Evolutionary conservation across 2,797 vertebrate genomes (phyloP), one percentile per base, ranked within the genome.

Genomic region (Poeciliopsis paucimaculata): DNA sequence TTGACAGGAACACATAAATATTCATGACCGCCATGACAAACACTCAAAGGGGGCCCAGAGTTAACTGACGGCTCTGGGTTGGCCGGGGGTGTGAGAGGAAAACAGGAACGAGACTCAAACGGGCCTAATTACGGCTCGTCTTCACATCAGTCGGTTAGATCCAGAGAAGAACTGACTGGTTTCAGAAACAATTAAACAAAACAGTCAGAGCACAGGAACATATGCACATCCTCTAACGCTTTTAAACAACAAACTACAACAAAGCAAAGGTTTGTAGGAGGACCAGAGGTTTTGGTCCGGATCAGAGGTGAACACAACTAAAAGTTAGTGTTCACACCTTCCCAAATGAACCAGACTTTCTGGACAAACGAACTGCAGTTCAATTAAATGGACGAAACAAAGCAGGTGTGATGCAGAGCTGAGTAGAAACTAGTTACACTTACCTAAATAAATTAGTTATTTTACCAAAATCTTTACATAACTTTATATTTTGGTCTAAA

Each of bases 1-100:
- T 86, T 87, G 87, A 93, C 88, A 84, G 88, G 85, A 90, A 89
- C 79, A 82, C 83, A 86, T 93, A 87, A 85, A 93, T 93, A 93
- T 92, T 89, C 80, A 94, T 91, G 86, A 88, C 68, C 62, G 77
- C 74, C 84, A 86, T 90, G 90, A 91, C 81, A 89, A 93, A 87
- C 47, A 73, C 75, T 87, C 81, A 79, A 72, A 83, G 83, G 86
- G 84, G 91, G 82, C 83, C 36, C 47, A 79, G 82, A 64, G 23
- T 76, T 73, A 81, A 62, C 43, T 76, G 84, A 86, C 68, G 88
- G 84, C 71, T 77, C 36, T n/a, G 60, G 49, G 41, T 79, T 77
- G 68, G 73, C 80, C 81, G 39, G 39, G 47, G 55, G 72, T 28
- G 71, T 51, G 83, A 84, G 55, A 46, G 62, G 79, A 82, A 88